Evolutionary conservation across 2,888 invertebrate genomes (phyloP).

Genomic region (Nymphalis c-album): DNA sequence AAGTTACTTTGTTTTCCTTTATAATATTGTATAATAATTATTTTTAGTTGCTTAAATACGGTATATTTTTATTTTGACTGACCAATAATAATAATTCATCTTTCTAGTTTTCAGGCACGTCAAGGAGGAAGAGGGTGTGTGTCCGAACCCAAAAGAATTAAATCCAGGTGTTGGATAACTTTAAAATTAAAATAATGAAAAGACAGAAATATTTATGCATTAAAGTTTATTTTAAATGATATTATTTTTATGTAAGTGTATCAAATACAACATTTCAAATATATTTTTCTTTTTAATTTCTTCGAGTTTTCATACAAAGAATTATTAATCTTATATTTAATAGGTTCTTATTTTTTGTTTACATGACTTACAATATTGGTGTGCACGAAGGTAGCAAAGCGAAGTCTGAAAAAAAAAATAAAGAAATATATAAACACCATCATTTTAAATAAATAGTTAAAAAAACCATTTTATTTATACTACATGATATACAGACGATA

Average conservation of each 20-base stretch:
- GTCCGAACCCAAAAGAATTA: conserved; percentile 64
- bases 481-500: neutral
- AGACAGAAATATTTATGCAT: neutral
- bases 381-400: conserved; percentile 52
- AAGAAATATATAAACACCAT: neutral
- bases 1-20: no score
- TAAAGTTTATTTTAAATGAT: no score
- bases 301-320: no score
- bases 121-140: conserved; percentile 66
- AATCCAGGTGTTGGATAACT: conserved; percentile 49
- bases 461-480: neutral
- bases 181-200: conserved; percentile 10
- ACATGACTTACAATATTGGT: conserved; percentile 36
- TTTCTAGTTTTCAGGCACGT: conserved; percentile 72
- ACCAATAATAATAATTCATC: conserved; percentile 4
- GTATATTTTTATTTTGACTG: neutral
- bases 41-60: neutral
- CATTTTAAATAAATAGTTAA: neutral
- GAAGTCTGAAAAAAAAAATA: conserved; percentile 59
- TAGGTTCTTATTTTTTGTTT: no score
- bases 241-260: no score
- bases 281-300: no score
- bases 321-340: no score
- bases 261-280: no score
- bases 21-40: no score